Percentiles rank a stretch among this genome's conserved stretches.
phyloP scores from a whole-genome alignment of 1,140 invertebrate species.

The Drosophila orena region DNA sequence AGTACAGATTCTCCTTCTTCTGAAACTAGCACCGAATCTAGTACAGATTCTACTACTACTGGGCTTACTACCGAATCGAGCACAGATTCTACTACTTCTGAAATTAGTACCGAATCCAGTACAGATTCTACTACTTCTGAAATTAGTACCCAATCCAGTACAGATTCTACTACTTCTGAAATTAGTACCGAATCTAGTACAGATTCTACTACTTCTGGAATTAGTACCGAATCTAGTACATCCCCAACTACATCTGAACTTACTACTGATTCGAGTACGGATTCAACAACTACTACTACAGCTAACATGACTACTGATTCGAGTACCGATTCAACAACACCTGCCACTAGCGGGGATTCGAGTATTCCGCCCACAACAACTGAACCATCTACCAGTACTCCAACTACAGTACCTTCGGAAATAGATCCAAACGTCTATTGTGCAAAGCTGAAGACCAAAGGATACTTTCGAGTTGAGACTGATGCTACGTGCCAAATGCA shows the following conservation, averaged over 20 bases:
- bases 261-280: conserved; percentile 12
- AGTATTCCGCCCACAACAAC: background rate
- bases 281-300: conserved; percentile 5
- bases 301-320: conserved; percentile 1
- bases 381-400: conserved; percentile 18
- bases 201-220: background rate
- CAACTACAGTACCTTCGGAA: conserved; percentile 24
- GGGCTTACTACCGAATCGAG: conserved; percentile 7
- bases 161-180: conserved; percentile 3
- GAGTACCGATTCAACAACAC: background rate
- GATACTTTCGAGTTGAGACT: conserved; percentile 44
- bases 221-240: conserved; percentile 14
- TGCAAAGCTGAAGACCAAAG: conserved; percentile 26
- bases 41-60: background rate
- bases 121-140: background rate
- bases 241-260: no score
- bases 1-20: conserved; percentile 9
- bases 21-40: background rate
- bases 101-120: background rate
- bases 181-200: no score
- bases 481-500: conserved; percentile 60
- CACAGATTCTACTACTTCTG: conserved; percentile 4
- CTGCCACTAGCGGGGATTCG: background rate
- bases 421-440: conserved; percentile 46
- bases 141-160: conserved; percentile 5